Percentiles rank a stretch among this genome's conserved stretches.
These are phyloP conservation scores for Operophtera brumata DNA, from an alignment of 2,888 invertebrate species.

Conservation along the genomic window DNA sequence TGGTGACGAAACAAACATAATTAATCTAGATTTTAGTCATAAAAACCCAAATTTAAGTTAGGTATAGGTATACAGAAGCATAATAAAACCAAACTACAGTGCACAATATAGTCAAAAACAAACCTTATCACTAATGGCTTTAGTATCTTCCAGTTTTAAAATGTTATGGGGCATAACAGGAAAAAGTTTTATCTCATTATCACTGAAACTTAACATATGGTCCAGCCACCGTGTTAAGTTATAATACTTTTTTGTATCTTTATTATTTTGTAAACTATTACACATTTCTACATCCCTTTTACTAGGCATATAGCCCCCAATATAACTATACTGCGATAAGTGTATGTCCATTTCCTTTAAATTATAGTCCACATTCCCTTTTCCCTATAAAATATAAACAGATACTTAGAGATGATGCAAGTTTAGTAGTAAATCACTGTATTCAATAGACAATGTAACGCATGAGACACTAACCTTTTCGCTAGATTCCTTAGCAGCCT, in stretches of 20 bases:
- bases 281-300: conserved; percentile 70
- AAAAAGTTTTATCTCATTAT: conserved; percentile 71
- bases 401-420: conserved; percentile 43
- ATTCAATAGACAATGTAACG: not conserved
- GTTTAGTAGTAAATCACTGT: conserved; percentile 1
- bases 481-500: conserved; percentile 88
- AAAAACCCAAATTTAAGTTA: not conserved
- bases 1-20: conserved; percentile 66
- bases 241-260: conserved; percentile 62
- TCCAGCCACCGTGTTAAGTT: conserved; percentile 82
- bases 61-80: conserved; percentile 11
- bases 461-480: conserved; percentile 83
- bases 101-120: conserved; percentile 39
- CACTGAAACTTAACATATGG: conserved; percentile 82
- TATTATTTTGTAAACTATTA: conserved; percentile 51
- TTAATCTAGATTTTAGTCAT: conserved; percentile 28
- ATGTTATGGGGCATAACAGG: conserved; percentile 48
- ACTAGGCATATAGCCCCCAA: conserved; percentile 79
- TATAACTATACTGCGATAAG: conserved; percentile 79
- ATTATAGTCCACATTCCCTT: conserved; percentile 46
- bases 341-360: conserved; percentile 63
- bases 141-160: conserved; percentile 44
- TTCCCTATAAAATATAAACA: conserved; percentile 58
- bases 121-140: conserved; percentile 58
- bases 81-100: conserved; percentile 24